A percentile compares a stretch with the other conserved stretches of the same genome.
These are phyloP conservation scores for Falcunculus frontatus DNA, from an alignment of 2,113 vertebrate genomes.

Conservation along the genomic window DNA sequence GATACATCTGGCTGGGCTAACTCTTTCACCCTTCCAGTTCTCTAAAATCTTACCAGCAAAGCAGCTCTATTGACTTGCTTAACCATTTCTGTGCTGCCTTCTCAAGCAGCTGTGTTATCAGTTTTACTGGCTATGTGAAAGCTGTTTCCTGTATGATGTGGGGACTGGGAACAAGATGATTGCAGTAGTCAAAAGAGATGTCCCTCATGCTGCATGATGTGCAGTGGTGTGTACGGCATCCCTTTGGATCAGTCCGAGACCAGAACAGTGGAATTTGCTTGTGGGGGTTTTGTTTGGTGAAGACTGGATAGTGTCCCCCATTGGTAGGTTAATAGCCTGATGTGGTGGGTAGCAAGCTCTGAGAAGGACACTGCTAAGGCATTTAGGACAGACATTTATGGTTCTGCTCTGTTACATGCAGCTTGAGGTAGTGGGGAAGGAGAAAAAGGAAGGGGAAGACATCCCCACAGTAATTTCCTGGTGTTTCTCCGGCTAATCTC, in stretches of 20 bases:
- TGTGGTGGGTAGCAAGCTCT: background rate
- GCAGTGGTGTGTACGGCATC: background rate
- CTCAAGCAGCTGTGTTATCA: background rate
- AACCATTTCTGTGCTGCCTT: background rate
- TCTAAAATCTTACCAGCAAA: background rate
- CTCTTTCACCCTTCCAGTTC: background rate
- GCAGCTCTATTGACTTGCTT: background rate
- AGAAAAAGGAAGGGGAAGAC: background rate
- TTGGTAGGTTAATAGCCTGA: background rate
- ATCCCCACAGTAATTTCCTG: background rate
- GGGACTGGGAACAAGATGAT: background rate
- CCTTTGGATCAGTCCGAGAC: background rate
- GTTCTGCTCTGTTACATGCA: background rate
- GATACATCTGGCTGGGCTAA: background rate
- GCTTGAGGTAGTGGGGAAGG: background rate
- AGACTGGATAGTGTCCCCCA: background rate
- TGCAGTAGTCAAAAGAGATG: background rate
- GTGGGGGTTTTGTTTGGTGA: background rate
- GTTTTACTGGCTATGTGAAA: background rate
- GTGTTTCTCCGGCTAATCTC: background rate
- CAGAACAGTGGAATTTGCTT: background rate
- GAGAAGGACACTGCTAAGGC: background rate
- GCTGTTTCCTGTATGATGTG: background rate
- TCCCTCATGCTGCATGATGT: fast-evolving
- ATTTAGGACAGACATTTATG: background rate